Evolutionary conservation across 2,797 vertebrate genomes (phyloP).

Genomic region (Cryptoblepharus egeriae): DNA sequence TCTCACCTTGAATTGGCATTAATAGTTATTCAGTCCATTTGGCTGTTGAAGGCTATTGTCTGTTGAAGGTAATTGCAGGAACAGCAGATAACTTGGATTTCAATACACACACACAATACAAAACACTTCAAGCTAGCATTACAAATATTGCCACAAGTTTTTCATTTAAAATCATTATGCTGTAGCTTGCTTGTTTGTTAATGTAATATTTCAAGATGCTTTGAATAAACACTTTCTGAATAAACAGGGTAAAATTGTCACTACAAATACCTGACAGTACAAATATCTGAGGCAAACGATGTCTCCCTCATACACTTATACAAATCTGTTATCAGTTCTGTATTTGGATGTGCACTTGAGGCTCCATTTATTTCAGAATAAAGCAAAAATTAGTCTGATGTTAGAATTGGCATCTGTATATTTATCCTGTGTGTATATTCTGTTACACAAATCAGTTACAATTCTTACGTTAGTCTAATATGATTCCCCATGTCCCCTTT

Average conservation of each 20-base stretch:
- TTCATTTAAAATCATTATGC: slow-evolving; percentile 25
- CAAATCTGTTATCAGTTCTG: slow-evolving; percentile 4
- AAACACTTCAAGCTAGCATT: slow-evolving; percentile 34
- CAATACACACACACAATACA: background rate
- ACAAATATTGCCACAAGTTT: slow-evolving; percentile 16
- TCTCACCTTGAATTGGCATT: slow-evolving; percentile 46
- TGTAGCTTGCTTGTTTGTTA: slow-evolving; percentile 43
- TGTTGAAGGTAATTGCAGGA: slow-evolving; percentile 26
- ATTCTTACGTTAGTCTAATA: background rate
- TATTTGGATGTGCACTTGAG: slow-evolving; percentile 9
- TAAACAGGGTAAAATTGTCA: slow-evolving; percentile 42
- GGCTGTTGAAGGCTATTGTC: background rate
- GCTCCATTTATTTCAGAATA: slow-evolving; percentile 4
- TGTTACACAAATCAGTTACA: background rate
- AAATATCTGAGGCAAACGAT: slow-evolving; percentile 32
- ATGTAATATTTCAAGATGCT: slow-evolving; percentile 47
- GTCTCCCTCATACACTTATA: background rate
- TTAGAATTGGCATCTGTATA: background rate
- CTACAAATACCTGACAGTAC: slow-evolving; percentile 38
- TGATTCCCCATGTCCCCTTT: background rate
- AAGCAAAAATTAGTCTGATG: background rate
- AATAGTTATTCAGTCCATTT: slow-evolving; percentile 34
- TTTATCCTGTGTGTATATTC: too few relatives aligned
- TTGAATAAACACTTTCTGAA: slow-evolving; percentile 43
- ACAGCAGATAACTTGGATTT: background rate